These are phyloP conservation scores for Buceros bicornis DNA, from an alignment of 2,797 vertebrate species.

Conservation along the genomic window DNA sequence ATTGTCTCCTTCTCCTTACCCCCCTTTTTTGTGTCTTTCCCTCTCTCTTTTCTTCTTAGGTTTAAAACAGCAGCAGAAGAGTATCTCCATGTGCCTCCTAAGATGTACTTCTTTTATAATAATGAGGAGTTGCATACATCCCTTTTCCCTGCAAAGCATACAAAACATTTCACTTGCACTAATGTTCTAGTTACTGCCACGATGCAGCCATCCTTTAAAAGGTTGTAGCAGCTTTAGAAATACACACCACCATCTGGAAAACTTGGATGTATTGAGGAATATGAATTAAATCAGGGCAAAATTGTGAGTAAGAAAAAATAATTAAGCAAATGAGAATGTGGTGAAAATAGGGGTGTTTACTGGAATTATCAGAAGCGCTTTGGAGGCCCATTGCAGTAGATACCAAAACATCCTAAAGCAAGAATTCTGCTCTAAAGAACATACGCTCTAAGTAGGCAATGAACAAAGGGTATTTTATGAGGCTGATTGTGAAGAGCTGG, in stretches of 20 bases:
- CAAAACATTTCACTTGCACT: not conserved
- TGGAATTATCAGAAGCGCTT: not conserved
- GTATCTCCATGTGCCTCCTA: conserved; percentile 42
- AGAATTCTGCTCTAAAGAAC: not conserved
- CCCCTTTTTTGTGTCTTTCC: conserved; percentile 41
- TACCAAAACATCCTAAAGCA: not conserved
- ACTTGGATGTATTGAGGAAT: not conserved
- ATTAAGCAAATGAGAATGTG: not conserved
- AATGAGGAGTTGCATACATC: not conserved
- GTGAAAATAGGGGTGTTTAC: not conserved
- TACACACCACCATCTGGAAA: not conserved
- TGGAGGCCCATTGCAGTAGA: not conserved
- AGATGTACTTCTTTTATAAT: not conserved
- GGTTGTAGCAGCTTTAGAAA: not conserved
- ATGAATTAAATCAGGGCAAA: not conserved
- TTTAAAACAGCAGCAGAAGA: conserved; percentile 57
- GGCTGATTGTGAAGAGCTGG: not conserved
- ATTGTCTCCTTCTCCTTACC: conserved; percentile 43
- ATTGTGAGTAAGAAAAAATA: not conserved
- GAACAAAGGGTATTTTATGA: not conserved
- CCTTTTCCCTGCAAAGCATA: not conserved
- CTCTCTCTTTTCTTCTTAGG: conserved; percentile 56
- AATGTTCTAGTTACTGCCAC: not conserved
- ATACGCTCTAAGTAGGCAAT: not conserved
- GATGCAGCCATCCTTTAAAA: not conserved